Base-by-base conservation (phyloP, 2,113 vertebrate species). In the Myotis yumanensis region DNA sequence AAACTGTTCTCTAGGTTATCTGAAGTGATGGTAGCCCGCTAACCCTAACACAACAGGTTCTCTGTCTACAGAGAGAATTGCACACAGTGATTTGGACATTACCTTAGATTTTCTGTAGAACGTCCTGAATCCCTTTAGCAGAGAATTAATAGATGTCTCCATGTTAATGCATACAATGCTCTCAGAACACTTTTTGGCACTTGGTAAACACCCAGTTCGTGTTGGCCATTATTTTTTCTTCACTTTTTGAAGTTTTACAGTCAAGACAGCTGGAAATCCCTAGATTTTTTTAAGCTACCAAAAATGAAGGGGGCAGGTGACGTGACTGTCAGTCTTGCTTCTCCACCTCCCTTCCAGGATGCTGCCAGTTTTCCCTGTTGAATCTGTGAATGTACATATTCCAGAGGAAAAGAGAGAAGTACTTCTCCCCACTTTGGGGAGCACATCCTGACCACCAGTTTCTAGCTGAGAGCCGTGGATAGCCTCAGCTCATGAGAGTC, bases 51-150 rank as follows among this genome's bases (percentile, higher is more conserved):
- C 14, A 28, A 25, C 0, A 3, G 30, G 48, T 35, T 62, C n/a
- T 81, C 83, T 72, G 18, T 87, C 84, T 15, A 6, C 2, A 2
- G 6, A 30, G 75, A 62, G 30, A 52, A 43, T 2, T n/a, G 59
- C 8, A 5, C 16, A 8, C 1, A 0, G 23, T 12, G 23, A 46
- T 30, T n/a, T 46, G 12, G 30, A 72, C 0, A 11, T 28, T 40
- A 57, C 4, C 51, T 32, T 80, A n/a, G 37, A 23, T 22, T 82
- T 62, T 80, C 46, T 68, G 10, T 22, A 32, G 68, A 35, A 83
- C 32, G 37, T 22, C 28, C 80, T 46, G 28, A 62, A 32, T 16
- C 11, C 25, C 4, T 9, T 17, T 35, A 28, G 52, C 35, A 35
- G 3, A 52, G 10, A 43, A 25, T 2, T 17, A 17, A 7, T 43